Base-by-base conservation (phyloP, 2,888 invertebrate genomes). In the Metellina segmentata region DNA sequence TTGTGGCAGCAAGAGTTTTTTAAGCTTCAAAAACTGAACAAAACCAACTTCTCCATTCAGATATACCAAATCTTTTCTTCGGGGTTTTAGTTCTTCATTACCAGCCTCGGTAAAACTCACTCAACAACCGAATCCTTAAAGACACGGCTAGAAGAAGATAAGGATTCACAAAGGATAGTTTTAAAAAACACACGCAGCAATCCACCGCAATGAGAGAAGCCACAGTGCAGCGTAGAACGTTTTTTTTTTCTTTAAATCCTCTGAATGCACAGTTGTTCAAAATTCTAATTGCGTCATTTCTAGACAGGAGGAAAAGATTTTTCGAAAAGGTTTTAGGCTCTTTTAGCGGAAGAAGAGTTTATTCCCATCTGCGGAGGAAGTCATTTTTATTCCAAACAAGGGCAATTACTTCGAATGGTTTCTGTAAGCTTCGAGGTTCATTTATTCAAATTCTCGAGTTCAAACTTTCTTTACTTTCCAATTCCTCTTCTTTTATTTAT, bases 241-340 rank as follows among this genome's bases (percentile, higher is more conserved):
- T 61, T 61, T 61, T 61, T 16, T 9, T 61, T 61, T 61, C 5
- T 9, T 9, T 9, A 61, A 61, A 61, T 61, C 61, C 61, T 16
- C 61, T 5, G 61, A 34, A 34, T 34, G 34, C 34, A 34, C 34
- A 61, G 79, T 81, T 88, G 81, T 53, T 88, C 53, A 49, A 88
- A 88, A 88, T 81, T 88, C 81, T 81, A 88, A 88, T 88, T 88
- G 87, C 87, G 20, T 53, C 81, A 61, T 81, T 81, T 75, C 79
- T 53, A 81, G 72, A 81, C 48, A 74, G 81, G 7, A 81, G 79
- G 6, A 71, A 85, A 75, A 69, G 75, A 69, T 85, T 61, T 49
- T 77, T 79, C 70, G 61, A 78, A 88, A 78, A 81, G 53, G 79
- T 88, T 88, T 88, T 72, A 88, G 48, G 52, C 48, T 86, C 51